Conservation (phyloP, 2,113 vertebrate genomes). For the Corynorhinus townsendii region DNA sequence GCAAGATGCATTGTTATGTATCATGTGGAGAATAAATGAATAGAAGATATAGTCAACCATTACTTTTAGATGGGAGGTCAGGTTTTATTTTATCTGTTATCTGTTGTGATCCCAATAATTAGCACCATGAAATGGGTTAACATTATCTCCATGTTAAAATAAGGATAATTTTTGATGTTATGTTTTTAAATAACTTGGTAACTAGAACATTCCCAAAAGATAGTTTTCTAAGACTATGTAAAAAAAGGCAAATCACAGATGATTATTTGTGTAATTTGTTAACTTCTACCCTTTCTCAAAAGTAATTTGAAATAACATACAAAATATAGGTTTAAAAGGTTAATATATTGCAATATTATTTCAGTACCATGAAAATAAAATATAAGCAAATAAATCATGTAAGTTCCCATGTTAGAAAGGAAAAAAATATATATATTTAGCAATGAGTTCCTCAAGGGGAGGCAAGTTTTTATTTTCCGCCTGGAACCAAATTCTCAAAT, state of each 20-base stretch:
- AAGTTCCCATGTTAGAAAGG: background rate
- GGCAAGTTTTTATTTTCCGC: background rate
- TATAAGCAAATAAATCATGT: background rate
- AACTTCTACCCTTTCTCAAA: background rate
- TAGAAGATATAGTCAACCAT: background rate
- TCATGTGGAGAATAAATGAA: background rate
- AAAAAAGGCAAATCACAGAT: background rate
- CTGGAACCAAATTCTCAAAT: conserved; percentile 24
- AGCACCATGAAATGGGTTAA: background rate
- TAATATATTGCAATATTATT: background rate
- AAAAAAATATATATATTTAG: background rate
- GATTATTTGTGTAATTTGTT: background rate
- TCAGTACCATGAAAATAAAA: conserved; percentile 21
- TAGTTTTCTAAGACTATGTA: background rate
- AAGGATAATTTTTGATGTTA: background rate
- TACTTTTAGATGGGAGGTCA: background rate
- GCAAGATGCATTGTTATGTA: background rate
- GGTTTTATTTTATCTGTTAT: background rate
- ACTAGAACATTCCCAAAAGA: background rate
- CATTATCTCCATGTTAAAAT: background rate
- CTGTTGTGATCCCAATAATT: background rate
- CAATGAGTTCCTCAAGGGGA: background rate
- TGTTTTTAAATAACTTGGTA: background rate
- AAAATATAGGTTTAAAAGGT: background rate
- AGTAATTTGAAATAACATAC: background rate